Evolutionary conservation across 2,888 invertebrate genomes (phyloP), one percentile per base, ranked within the genome.

Genomic region (Ormyrus labotus): DNA sequence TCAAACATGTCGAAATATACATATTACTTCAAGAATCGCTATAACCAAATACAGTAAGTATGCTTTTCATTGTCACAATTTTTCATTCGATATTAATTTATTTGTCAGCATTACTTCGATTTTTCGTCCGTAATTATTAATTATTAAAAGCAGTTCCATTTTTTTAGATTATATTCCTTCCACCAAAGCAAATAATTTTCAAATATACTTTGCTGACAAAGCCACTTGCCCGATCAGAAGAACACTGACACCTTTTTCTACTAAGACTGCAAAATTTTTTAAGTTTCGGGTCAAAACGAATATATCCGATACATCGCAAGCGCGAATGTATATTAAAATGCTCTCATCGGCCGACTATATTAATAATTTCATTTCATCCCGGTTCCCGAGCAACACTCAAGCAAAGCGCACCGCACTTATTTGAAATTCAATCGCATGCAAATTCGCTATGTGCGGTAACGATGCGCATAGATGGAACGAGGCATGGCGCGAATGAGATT

Each of bases 361-460:
- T 87, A 87, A 87, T 86, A 87, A 88, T 88, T 87, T 87, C 86
- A 86, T 87, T 87, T 87, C 84, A 84, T 82, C 71, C 74, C 5
- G 55, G 61, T 34, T 74, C 68, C 79, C 83, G 83, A 86, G 85
- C 85, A 87, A 85, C 86, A 85, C 87, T 87, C 83, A 73, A 86
- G 83, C 75, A 83, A 85, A 86, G 85, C 82, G 83, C 83, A 82
- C 34, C 3, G 34, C 83, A 83, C 85, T 84, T 82, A 87, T 89
- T 89, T 89, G 87, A 89, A 89, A 89, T 89, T 90, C 90, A 90
- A 90, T 89, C 85, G 86, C 85, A 90, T 90, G 90, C 90, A 89
- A 89, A 90, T 90, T 83, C 84, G 82, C 79, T 82, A 45, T 61
- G 72, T 78, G 81, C 77, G 6, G 83, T 83, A 84, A 84, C 81